Evolutionary conservation across 2,113 vertebrate genomes (phyloP), one percentile per base, ranked within the genome.

Genomic region (Dolichotis patagonum): DNA sequence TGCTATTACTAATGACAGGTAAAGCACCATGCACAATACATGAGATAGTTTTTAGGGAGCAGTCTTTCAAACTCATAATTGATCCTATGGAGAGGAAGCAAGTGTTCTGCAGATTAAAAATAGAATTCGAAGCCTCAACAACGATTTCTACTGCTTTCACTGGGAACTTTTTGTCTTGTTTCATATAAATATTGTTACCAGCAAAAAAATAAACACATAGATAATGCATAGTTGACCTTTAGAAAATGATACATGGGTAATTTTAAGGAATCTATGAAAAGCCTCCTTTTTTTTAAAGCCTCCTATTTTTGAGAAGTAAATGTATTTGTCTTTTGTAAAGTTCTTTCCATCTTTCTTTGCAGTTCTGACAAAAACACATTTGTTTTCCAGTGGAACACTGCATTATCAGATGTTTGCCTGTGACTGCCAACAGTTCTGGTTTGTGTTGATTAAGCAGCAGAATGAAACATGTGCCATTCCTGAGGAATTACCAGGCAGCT

Each of bases 231-330:
- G 10, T 19, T 81, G 67, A 77, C 82, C 92, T 95, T 30, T 26
- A 8, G 69, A 85, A 71, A 88, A 2, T 91, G 38, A 19, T 81
- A 71, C 10, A 41, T 41, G 30, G 80, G 38, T 65, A 71, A 82
- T 43, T 77, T 63, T 46, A 32, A 83, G 77, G 49, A 71, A 56
- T 77, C 14, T 46, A 4, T 58, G 82, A 85, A 3, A 85, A 85
- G n/a, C n/a, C n/a, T n/a, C n/a, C n/a, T n/a, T n/a, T n/a, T n/a
- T n/a, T n/a, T n/a, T n/a, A n/a, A n/a, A n/a, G n/a, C n/a, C n/a
- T n/a, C 13, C 8, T 56, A 49, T 63, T 95, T 94, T 69, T 30
- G 19, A 96, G 65, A 93, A 96, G 91, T 67, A 80, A 58, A 58
- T 60, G 62, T 81, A 41, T 41, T 43, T 92, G 41, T 60, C 88